These are phyloP conservation scores for Polyommatus icarus DNA, from an alignment of 2,888 invertebrate species.

Conservation along the genomic window DNA sequence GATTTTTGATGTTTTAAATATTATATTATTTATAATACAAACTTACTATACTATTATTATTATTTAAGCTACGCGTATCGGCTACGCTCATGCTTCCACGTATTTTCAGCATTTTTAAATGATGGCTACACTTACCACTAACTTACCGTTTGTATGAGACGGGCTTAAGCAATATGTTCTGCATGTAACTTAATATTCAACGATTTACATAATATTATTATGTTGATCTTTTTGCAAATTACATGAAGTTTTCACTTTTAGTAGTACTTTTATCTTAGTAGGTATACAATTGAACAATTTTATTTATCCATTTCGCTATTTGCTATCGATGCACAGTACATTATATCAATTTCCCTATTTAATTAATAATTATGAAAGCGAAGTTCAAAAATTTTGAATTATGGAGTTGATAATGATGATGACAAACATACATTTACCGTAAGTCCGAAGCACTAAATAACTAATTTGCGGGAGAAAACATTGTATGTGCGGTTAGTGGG, in stretches of 20 bases:
- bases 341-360: no score
- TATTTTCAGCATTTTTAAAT: not conserved
- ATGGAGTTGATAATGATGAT: not conserved
- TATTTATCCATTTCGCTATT: no score
- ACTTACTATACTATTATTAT: not conserved
- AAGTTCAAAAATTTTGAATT: no score
- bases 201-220: not conserved
- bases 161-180: not conserved
- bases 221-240: not conserved
- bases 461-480: constrained; percentile 22
- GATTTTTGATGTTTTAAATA: no score
- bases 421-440: constrained; percentile 9
- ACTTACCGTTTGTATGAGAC: constrained; percentile 12
- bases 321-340: no score
- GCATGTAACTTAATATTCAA: constrained; percentile 11
- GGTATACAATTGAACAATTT: no score
- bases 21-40: not conserved
- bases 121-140: not conserved
- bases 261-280: not conserved
- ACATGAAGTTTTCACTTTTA: constrained; percentile 13
- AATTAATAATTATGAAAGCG: no score
- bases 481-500: constrained; percentile 12
- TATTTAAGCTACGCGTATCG: not conserved
- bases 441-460: constrained; percentile 15
- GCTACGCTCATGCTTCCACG: not conserved